Conservation (phyloP, 2,113 vertebrate species). For the Zapornia atra region DNA sequence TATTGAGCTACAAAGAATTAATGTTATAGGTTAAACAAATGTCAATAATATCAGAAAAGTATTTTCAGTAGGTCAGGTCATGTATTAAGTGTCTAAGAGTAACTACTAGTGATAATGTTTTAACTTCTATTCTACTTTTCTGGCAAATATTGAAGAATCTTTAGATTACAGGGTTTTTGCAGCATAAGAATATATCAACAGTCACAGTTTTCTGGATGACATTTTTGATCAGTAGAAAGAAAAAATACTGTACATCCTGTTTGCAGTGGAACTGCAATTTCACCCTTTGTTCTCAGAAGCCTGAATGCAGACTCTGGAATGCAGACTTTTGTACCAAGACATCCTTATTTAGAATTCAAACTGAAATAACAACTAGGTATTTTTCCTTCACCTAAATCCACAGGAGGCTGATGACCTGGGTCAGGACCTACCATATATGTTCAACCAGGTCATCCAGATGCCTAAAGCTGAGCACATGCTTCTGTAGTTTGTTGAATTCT, state of each 20-base stretch:
- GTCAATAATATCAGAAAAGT: slow-evolving; percentile 64
- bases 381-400: neutral
- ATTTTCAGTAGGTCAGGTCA: slow-evolving; percentile 50
- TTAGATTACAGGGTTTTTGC: neutral
- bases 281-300: neutral
- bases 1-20: slow-evolving; percentile 70
- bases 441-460: neutral
- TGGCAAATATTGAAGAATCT: neutral
- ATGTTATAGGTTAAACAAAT: slow-evolving; percentile 74
- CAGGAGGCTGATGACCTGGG: neutral
- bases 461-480: neutral
- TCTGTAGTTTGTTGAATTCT: neutral
- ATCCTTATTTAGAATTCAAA: neutral
- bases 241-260: neutral
- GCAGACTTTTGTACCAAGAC: neutral
- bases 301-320: neutral
- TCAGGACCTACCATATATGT: neutral
- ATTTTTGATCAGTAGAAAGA: neutral
- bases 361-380: neutral
- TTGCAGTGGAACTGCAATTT: neutral
- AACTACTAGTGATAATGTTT: neutral
- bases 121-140: neutral
- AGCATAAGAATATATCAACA: neutral
- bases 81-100: neutral
- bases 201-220: neutral